Conservation (phyloP, 1,140 invertebrate genomes). For the Marisa cornuarietis region DNA sequence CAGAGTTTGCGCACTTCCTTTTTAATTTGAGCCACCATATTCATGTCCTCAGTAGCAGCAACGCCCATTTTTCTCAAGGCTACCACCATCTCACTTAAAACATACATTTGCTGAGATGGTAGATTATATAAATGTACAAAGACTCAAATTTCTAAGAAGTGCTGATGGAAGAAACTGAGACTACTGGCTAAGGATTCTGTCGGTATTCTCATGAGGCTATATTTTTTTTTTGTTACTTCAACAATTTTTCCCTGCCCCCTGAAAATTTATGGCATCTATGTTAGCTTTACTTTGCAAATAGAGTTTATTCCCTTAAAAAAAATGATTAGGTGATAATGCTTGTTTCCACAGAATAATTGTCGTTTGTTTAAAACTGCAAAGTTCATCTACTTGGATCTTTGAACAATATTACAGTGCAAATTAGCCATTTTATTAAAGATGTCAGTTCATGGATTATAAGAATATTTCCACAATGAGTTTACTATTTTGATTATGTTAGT, state of each 20-base stretch:
- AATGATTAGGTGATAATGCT: not conserved
- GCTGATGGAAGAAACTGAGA: too few relatives aligned
- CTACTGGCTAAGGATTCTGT: not conserved
- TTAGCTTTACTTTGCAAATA: not conserved
- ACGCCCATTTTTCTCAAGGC: slow-evolving; percentile 58
- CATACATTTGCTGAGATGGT: too few relatives aligned
- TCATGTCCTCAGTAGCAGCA: slow-evolving; percentile 61
- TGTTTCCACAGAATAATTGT: too few relatives aligned
- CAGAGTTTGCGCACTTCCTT: slow-evolving; percentile 64
- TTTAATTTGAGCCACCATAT: slow-evolving; percentile 65
- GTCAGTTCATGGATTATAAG: too few relatives aligned
- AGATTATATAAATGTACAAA: too few relatives aligned
- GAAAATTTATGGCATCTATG: not conserved
- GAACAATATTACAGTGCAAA: too few relatives aligned
- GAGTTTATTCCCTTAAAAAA: not conserved
- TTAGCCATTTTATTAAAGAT: too few relatives aligned
- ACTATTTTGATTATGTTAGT: too few relatives aligned
- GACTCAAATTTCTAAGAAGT: too few relatives aligned
- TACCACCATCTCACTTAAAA: slow-evolving; percentile 55
- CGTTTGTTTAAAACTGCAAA: too few relatives aligned
- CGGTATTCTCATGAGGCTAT: not conserved
- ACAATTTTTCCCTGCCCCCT: not conserved
- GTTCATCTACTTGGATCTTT: too few relatives aligned
- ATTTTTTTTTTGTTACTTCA: not conserved
- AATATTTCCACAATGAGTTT: too few relatives aligned